Base-by-base conservation (phyloP, 2,888 invertebrate genomes). In the Crepidodera aurea region DNA sequence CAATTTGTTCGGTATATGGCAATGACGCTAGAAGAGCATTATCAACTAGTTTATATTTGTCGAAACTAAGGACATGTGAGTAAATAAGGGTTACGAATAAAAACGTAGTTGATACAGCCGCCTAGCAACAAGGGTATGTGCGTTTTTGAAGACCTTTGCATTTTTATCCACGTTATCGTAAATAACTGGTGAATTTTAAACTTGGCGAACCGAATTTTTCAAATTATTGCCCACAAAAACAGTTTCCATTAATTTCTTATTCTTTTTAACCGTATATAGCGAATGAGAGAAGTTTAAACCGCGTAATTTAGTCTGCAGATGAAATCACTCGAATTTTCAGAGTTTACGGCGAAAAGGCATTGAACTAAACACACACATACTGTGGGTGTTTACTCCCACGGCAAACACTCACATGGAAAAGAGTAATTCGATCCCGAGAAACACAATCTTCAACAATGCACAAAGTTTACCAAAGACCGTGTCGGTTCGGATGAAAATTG, bases 371-470 rank as follows among this genome's bases (percentile, higher is more conserved):
- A 69, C 63, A 63, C 56, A 63, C 62, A 69, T 62, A 63, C 56
- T 34, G 68, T 65, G 65, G 70, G 67, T 65, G 68, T 69, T 63
- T 42, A 55, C 66, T 65, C 70, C 67, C 69, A 69, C 69, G 16
- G 53, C 48, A 58, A 62, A 62, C 58, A 58, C 50, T 50, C 48
- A 37, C 54, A 58, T 58, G 37, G 56, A 62, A 65, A 69, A 68
- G 61, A 68, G 69, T 66, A 69, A 67, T 62, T 61, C 58, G 64
- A 68, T 68, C 64, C 64, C 62, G 59, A 60, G 64, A 58, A 67
- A 67, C 64, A 67, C 65, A 64, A 67, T 67, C 65, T 56, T 51
- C 32, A 57, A 58, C 63, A 66, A 58, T 62, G 64, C 57, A 56
- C 55, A 40, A 53, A 58, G 58, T 58, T 62, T 58, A 42, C 56